Conservation (phyloP, 2,113 vertebrate species). For the Campylomormyrus tamandua region DNA sequence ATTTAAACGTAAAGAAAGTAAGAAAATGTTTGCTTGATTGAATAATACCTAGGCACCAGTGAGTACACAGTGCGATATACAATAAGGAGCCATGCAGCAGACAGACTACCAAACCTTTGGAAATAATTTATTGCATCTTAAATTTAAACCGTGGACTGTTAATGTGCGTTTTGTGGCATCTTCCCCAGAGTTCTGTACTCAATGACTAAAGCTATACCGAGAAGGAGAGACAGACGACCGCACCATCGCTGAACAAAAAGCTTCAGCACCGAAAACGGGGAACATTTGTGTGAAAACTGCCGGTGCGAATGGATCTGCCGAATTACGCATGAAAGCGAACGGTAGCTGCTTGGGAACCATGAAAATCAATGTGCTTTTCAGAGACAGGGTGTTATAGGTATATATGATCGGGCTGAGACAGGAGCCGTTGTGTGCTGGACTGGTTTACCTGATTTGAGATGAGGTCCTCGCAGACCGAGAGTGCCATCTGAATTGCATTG, state of each 20-base stretch:
- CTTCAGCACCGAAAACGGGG: not conserved
- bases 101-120: conserved; percentile 24
- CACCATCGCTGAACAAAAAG: not conserved
- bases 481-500: conserved; percentile 96
- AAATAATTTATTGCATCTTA: not conserved
- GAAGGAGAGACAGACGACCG: not conserved
- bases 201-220: not conserved
- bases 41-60: not conserved
- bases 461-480: conserved; percentile 95
- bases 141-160: not conserved
- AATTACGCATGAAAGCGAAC: not conserved
- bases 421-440: not conserved
- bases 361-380: not conserved
- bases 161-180: not conserved
- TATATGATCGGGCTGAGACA: not conserved
- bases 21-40: not conserved
- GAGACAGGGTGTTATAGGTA: not conserved
- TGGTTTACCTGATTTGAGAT: conserved; percentile 87
- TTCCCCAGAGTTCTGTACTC: not conserved
- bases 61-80: not conserved
- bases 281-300: not conserved
- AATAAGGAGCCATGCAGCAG: not conserved
- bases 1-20: not conserved
- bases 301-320: not conserved
- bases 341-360: not conserved